phyloP scores from a whole-genome alignment of 2,113 vertebrate genomes.

The Lonchura striata region DNA sequence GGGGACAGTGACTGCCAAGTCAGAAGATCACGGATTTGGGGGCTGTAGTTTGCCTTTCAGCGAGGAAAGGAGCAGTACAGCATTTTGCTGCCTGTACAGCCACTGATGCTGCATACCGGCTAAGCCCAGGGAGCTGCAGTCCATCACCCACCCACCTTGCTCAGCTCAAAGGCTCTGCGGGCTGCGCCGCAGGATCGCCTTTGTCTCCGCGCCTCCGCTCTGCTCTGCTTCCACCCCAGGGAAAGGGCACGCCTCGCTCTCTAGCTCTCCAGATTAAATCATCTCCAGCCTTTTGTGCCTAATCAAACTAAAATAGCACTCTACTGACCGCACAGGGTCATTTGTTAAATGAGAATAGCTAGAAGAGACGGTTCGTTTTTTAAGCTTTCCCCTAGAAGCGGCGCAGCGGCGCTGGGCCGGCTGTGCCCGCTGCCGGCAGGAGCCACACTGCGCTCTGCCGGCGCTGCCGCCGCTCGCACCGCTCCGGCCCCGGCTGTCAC shows the following conservation, averaged over 20 bases:
- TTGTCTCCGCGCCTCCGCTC: neutral
- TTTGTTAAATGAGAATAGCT: neutral
- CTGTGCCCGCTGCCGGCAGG: neutral
- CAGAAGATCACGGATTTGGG: neutral
- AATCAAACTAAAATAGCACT: neutral
- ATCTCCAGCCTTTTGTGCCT: neutral
- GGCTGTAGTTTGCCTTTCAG: neutral
- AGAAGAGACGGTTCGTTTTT: neutral
- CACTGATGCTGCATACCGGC: neutral
- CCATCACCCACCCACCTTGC: neutral
- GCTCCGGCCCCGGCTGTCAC: neutral
- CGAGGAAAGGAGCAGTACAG: neutral
- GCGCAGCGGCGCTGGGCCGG: neutral
- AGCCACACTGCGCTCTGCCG: constrained; percentile 35
- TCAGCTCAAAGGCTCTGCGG: neutral
- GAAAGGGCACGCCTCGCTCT: neutral
- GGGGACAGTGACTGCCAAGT: neutral
- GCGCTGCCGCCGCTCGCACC: neutral
- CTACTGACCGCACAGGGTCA: neutral
- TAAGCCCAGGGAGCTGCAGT: neutral
- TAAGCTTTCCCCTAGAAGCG: neutral
- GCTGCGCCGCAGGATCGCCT: neutral
- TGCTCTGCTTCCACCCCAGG: neutral
- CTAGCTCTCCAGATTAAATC: neutral
- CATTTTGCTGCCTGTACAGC: neutral